Conservation (phyloP, 2,888 invertebrate genomes). For the Alsophila aescularia region DNA sequence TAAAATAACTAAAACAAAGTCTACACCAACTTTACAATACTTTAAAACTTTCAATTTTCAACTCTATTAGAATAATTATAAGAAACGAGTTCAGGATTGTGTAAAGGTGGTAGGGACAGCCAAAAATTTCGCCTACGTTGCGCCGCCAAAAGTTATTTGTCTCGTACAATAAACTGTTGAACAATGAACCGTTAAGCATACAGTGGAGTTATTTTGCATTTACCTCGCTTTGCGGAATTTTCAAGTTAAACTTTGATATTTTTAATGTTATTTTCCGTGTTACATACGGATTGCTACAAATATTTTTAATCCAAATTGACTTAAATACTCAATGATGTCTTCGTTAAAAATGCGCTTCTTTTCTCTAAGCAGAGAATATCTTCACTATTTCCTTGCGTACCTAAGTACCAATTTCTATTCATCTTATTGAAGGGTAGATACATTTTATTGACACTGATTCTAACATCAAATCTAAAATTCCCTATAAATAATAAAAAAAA, state of each 20-base stretch:
- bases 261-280: neutral
- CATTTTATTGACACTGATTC: too few species aligned
- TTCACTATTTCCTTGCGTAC: too few species aligned
- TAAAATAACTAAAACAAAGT: conserved; percentile 59
- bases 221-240: neutral
- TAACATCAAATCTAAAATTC: too few species aligned
- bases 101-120: conserved; percentile 32
- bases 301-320: too few species aligned
- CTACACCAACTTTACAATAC: conserved; percentile 13
- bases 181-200: conserved; percentile 76
- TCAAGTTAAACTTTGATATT: neutral
- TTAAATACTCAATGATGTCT: too few species aligned
- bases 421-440: too few species aligned
- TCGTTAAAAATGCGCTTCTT: too few species aligned
- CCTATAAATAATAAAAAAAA: too few species aligned
- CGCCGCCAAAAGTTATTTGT: conserved; percentile 70
- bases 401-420: too few species aligned
- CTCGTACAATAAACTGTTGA: conserved; percentile 64
- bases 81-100: conserved; percentile 9
- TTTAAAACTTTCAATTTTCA: conserved; percentile 28
- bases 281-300: neutral
- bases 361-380: too few species aligned
- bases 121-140: conserved; percentile 64
- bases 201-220: conserved; percentile 42
- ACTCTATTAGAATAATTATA: conserved; percentile 30